phyloP scores from a whole-genome alignment of 2,888 invertebrate genomes.

The Cloeon dipterum region DNA sequence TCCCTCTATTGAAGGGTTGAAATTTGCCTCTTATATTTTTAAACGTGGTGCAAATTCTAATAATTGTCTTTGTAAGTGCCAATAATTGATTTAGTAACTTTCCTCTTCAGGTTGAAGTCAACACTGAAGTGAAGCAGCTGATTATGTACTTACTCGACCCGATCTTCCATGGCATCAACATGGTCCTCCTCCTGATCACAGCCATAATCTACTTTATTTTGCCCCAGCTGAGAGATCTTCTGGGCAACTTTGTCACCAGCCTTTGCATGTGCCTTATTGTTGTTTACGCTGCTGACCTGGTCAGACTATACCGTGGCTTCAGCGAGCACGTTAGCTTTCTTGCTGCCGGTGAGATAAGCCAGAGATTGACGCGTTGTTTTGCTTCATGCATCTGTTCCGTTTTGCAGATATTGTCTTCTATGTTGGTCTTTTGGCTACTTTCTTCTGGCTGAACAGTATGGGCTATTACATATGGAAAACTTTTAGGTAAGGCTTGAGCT shows the following conservation, averaged over 20 bases:
- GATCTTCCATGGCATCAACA: slow-evolving; percentile 46
- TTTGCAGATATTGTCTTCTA: slow-evolving; percentile 53
- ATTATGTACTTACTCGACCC: slow-evolving; percentile 23
- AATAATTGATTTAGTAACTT: too few relatives aligned
- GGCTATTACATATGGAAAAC: slow-evolving; percentile 79
- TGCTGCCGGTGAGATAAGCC: slow-evolving; percentile 36
- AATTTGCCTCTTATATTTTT: too few relatives aligned
- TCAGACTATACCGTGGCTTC: slow-evolving; percentile 56
- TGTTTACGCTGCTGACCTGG: slow-evolving; percentile 53
- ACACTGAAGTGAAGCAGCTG: neutral
- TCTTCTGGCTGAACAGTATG: slow-evolving; percentile 68
- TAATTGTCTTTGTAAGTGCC: too few relatives aligned
- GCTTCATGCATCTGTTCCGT: slow-evolving; percentile 6
- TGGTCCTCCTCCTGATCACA: slow-evolving; percentile 42
- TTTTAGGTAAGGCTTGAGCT: slow-evolving; percentile 32
- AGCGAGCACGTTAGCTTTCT: slow-evolving; percentile 60
- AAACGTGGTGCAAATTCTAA: too few relatives aligned
- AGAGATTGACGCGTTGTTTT: neutral
- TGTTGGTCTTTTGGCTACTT: slow-evolving; percentile 51
- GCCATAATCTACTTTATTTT: slow-evolving; percentile 63
- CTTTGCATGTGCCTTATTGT: slow-evolving; percentile 54
- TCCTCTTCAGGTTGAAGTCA: neutral
- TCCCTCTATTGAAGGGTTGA: too few relatives aligned
- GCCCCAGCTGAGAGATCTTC: slow-evolving; percentile 57
- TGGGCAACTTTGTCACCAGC: slow-evolving; percentile 66